phyloP scores from a whole-genome alignment of 2,113 vertebrate genomes.

The Zosterops lateralis region DNA sequence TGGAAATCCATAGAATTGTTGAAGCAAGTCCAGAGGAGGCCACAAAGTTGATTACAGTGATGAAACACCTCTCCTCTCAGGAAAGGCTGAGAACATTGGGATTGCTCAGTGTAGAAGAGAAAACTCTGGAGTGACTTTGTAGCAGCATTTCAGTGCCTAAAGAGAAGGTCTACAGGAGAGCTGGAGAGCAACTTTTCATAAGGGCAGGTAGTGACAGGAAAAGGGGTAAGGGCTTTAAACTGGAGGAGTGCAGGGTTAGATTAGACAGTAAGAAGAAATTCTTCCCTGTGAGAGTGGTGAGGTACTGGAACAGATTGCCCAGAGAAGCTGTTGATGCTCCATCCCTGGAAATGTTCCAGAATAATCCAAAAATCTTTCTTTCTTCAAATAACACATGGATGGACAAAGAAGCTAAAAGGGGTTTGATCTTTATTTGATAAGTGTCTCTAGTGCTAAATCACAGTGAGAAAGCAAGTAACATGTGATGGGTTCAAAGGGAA shows the following conservation, averaged over 20 bases:
- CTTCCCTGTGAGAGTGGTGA: background rate
- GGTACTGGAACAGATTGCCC: background rate
- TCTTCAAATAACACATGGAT: background rate
- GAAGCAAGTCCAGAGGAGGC: background rate
- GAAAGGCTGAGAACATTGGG: background rate
- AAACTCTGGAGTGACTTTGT: background rate
- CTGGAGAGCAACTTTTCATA: background rate
- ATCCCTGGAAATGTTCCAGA: background rate
- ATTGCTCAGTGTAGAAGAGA: background rate
- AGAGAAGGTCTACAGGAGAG: background rate
- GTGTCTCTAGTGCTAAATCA: background rate
- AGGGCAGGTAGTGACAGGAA: background rate
- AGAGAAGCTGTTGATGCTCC: background rate
- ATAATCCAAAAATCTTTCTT: background rate
- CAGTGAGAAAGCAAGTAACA: background rate
- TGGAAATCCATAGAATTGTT: background rate
- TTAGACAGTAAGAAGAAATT: background rate
- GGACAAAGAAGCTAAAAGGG: background rate
- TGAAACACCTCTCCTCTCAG: background rate
- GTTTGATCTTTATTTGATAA: background rate
- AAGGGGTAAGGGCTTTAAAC: background rate
- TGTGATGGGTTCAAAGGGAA: background rate
- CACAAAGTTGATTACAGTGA: background rate
- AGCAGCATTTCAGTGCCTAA: background rate
- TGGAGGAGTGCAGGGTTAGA: background rate